Evolutionary conservation across 2,888 invertebrate species (phyloP).

Genomic region (Eremobia ochroleuca): DNA sequence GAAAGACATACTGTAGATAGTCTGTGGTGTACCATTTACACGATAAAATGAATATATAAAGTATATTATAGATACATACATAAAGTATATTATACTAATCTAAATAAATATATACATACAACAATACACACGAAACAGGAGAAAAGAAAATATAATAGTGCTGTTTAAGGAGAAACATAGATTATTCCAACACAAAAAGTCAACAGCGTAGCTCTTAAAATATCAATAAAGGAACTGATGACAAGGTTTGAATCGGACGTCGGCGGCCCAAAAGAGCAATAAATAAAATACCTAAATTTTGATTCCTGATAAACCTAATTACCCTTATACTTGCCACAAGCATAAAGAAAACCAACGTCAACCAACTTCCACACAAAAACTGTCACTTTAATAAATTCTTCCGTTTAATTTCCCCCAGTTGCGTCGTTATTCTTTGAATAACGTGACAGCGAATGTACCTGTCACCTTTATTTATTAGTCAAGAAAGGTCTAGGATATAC

Average conservation of each 20-base stretch:
- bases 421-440: constrained; percentile 29
- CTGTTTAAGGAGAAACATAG: no score
- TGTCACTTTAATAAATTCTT: constrained; percentile 24
- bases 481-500: constrained; percentile 19
- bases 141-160: no score
- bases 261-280: no score
- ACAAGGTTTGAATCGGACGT: not conserved
- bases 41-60: no score
- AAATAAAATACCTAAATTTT: not conserved
- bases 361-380: not conserved
- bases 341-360: constrained; percentile 6
- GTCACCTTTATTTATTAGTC: constrained; percentile 50
- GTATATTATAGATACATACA: no score
- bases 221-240: no score
- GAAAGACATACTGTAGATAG: no score
- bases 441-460: constrained; percentile 23
- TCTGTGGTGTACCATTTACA: no score
- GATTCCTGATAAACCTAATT: not conserved
- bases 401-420: constrained; percentile 49
- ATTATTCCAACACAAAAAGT: not conserved
- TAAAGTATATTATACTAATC: no score
- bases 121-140: no score
- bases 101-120: no score
- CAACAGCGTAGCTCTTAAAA: not conserved
- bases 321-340: not conserved